Percentiles rank a stretch among this genome's conserved stretches.
These are phyloP conservation scores for Mormoops blainvillei DNA, from an alignment of 2,113 vertebrate genomes.

Conservation along the genomic window DNA sequence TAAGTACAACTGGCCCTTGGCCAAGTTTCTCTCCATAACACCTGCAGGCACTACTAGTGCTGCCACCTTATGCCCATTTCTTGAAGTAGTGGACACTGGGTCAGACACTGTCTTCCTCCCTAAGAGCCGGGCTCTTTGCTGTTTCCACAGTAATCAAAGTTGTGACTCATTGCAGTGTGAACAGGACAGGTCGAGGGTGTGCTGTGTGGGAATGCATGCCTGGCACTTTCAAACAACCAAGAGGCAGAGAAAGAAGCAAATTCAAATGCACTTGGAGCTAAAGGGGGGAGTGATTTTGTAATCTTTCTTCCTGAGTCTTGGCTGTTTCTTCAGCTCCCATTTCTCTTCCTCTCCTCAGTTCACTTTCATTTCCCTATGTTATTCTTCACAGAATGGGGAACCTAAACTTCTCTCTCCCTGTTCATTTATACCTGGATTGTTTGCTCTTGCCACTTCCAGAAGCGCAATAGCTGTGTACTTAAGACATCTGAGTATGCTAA, in stretches of 20 bases:
- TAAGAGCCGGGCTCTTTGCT: neutral
- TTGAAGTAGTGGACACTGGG: constrained; percentile 62
- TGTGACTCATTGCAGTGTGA: constrained; percentile 47
- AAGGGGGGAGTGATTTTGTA: neutral
- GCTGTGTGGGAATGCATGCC: neutral
- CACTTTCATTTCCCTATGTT: constrained; percentile 49
- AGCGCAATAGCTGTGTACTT: neutral
- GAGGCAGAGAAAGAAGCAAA: neutral
- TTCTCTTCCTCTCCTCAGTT: constrained; percentile 17
- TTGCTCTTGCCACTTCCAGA: neutral
- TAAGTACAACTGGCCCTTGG: constrained; percentile 35
- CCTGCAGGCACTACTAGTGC: constrained; percentile 52
- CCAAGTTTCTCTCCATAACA: constrained; percentile 46
- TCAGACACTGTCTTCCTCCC: neutral
- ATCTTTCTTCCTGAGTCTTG: constrained; percentile 46
- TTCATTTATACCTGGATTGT: constrained; percentile 1
- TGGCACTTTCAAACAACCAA: neutral
- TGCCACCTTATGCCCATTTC: constrained; percentile 69
- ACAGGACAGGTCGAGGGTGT: constrained; percentile 59
- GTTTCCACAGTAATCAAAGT: neutral
- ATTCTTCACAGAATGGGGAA: constrained; percentile 40
- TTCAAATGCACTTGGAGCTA: neutral
- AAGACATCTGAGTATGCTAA: neutral
- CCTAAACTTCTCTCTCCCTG: neutral
- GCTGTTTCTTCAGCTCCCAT: constrained; percentile 22